These are phyloP conservation scores for Napeogenes sylphis DNA, from an alignment of 2,888 invertebrate genomes.

Conservation along the genomic window DNA sequence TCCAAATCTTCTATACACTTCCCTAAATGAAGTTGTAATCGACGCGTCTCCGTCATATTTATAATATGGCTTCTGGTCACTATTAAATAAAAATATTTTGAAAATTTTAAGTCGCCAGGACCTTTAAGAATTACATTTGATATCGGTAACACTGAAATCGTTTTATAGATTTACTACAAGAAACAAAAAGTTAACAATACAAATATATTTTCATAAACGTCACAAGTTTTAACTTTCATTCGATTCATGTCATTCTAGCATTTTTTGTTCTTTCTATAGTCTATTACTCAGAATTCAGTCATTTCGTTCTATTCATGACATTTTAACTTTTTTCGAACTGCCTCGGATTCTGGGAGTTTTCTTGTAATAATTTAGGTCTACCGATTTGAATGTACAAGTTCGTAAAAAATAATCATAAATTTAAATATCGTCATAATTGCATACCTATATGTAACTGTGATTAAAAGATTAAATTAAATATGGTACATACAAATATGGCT, in stretches of 20 bases:
- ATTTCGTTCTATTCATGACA: neutral
- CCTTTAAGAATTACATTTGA: slow-evolving; percentile 63
- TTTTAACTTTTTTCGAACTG: neutral
- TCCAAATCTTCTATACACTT: slow-evolving; percentile 78
- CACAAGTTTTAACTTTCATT: slow-evolving; percentile 24
- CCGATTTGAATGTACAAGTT: too few species aligned
- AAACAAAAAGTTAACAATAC: slow-evolving; percentile 61
- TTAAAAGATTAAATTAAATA: too few species aligned
- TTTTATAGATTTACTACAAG: slow-evolving; percentile 51
- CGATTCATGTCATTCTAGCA: slow-evolving; percentile 24
- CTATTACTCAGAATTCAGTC: slow-evolving; percentile 17
- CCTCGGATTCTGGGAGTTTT: too few species aligned
- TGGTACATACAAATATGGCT: too few species aligned
- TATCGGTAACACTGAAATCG: slow-evolving; percentile 48
- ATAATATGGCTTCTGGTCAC: slow-evolving; percentile 36
- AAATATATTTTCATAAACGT: slow-evolving; percentile 29
- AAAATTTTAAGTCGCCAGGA: slow-evolving; percentile 38
- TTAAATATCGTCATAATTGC: too few species aligned
- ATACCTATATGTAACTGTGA: too few species aligned
- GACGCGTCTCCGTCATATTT: slow-evolving; percentile 71
- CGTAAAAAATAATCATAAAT: too few species aligned
- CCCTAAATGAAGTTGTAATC: slow-evolving; percentile 74
- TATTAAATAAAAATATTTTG: slow-evolving; percentile 12
- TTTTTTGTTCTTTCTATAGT: slow-evolving; percentile 13
- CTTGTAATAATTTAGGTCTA: too few species aligned